These are phyloP conservation scores for Falco rusticolus DNA, from an alignment of 2,797 vertebrate genomes.

Conservation along the genomic window DNA sequence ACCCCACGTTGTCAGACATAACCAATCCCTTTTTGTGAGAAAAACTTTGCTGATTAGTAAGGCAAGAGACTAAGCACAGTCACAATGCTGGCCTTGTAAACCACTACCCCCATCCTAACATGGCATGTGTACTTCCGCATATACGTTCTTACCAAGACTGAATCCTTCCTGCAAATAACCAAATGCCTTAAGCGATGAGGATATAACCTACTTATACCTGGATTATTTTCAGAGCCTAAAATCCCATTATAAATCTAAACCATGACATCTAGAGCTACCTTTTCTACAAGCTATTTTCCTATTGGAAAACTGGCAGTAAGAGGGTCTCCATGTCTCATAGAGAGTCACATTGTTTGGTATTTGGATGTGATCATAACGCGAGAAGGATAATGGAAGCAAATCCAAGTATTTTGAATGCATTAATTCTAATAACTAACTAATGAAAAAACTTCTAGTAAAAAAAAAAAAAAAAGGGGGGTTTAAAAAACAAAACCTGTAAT, in stretches of 20 bases:
- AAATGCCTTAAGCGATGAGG: neutral
- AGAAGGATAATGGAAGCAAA: neutral
- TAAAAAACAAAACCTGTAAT: neutral
- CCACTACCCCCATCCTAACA: neutral
- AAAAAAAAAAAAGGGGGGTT: neutral
- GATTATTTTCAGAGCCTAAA: conserved; percentile 24
- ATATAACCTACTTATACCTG: neutral
- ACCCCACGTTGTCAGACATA: accelerated
- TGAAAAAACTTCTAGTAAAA: neutral
- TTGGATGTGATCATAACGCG: neutral
- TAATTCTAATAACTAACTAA: neutral
- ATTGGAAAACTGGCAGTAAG: neutral
- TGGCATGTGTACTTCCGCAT: neutral
- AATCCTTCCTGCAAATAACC: neutral
- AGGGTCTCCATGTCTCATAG: neutral
- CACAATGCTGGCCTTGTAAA: neutral
- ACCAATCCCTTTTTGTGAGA: neutral
- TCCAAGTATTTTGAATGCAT: neutral
- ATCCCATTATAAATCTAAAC: neutral
- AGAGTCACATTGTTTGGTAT: neutral
- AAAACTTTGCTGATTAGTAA: neutral
- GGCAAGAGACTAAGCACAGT: neutral
- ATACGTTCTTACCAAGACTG: neutral
- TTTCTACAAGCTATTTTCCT: neutral
- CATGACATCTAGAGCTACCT: neutral